These are phyloP conservation scores for Mionectes olivaceus DNA, from an alignment of 2,797 vertebrate species.

Conservation along the genomic window DNA sequence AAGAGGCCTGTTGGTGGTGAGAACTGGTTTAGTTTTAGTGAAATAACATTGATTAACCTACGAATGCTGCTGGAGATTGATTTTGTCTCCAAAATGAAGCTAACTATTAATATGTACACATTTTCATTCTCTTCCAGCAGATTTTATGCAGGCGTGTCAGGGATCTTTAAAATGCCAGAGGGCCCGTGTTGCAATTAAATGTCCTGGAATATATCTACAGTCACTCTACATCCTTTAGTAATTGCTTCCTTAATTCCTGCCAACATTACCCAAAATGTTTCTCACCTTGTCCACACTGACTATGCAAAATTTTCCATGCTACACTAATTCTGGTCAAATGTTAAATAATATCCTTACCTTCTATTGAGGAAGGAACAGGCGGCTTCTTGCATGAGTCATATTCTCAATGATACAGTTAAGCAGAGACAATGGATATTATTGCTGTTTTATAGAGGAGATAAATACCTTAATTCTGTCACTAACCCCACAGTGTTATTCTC, in stretches of 20 bases:
- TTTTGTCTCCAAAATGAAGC: neutral
- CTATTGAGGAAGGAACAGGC: neutral
- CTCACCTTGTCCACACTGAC: neutral
- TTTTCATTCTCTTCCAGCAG: neutral
- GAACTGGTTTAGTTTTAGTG: neutral
- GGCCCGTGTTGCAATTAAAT: neutral
- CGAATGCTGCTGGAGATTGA: neutral
- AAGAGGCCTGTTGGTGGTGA: neutral
- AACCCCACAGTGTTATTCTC: neutral
- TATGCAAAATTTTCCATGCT: neutral
- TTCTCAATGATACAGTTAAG: neutral
- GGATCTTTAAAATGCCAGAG: neutral
- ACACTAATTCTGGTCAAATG: neutral
- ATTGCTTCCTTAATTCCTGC: neutral
- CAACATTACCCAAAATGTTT: neutral
- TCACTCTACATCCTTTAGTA: neutral
- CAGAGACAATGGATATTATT: neutral
- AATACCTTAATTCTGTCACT: neutral
- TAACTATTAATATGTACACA: neutral
- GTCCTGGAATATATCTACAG: neutral
- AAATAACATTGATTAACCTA: neutral
- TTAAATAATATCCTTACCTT: neutral
- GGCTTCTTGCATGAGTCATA: neutral
- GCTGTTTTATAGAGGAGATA: neutral
- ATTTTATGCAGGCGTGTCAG: neutral